Evolutionary conservation across 1,140 invertebrate genomes (phyloP).

Genomic region (Drosophila gunungcola): DNA sequence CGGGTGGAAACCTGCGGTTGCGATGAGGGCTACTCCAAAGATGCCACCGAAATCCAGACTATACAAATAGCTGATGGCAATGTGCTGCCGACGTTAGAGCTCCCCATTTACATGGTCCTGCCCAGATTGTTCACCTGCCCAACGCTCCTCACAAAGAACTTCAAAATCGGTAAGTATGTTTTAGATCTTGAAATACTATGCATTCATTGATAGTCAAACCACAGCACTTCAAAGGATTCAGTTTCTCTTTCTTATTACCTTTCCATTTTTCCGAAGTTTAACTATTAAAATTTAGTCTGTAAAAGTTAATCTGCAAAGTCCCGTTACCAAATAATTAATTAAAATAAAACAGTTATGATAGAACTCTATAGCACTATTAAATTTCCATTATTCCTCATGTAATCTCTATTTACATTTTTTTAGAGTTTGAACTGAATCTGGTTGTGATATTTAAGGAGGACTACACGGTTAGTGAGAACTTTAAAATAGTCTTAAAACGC

Average conservation of each 20-base stretch:
- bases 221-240: too few relatives aligned
- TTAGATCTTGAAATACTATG: too few relatives aligned
- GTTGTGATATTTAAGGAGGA: conserved; percentile 97
- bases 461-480: conserved; percentile 98
- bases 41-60: conserved; percentile 99
- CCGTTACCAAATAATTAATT: too few relatives aligned
- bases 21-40: conserved; percentile 96
- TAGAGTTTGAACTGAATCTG: conserved; percentile 98
- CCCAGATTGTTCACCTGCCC: conserved; percentile 98
- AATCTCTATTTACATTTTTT: conserved; percentile 60
- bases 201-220: too few relatives aligned
- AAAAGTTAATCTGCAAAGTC: too few relatives aligned
- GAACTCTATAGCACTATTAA: too few relatives aligned
- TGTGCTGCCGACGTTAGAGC: conserved; percentile 90
- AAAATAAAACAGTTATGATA: too few relatives aligned
- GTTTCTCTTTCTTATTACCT: too few relatives aligned
- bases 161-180: conserved; percentile 94
- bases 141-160: conserved; percentile 95
- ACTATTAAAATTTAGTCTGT: too few relatives aligned
- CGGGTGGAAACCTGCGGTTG: conserved; percentile 98
- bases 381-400: too few relatives aligned
- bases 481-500: conserved; percentile 86
- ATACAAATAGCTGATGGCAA: conserved; percentile 98
- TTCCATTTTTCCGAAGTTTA: too few relatives aligned
- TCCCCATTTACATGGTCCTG: conserved; percentile 98